These are phyloP conservation scores for Siderastrea radians DNA, from an alignment of 92 coral and sea anemone genomes.

Conservation along the genomic window DNA sequence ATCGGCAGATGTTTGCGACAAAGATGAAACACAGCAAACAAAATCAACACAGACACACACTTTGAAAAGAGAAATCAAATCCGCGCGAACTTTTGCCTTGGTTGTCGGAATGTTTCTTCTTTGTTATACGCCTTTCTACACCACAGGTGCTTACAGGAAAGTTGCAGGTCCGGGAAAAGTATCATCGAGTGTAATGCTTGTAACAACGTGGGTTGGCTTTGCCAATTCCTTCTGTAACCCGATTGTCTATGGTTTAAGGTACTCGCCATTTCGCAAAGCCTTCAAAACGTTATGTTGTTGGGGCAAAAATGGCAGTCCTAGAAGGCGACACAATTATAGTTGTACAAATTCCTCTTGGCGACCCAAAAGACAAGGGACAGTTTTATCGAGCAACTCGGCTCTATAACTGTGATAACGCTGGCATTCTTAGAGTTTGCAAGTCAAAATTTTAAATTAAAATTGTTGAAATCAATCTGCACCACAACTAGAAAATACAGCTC, in stretches of 20 bases:
- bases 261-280: slow-evolving; percentile 86
- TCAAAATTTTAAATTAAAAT: too few relatives aligned
- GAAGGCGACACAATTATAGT: neutral
- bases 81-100: slow-evolving; percentile 86
- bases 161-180: slow-evolving; percentile 72
- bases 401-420: neutral
- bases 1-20: slow-evolving; percentile 17
- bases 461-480: too few relatives aligned
- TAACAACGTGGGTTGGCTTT: slow-evolving; percentile 90
- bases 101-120: slow-evolving; percentile 86
- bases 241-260: slow-evolving; percentile 82
- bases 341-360: neutral
- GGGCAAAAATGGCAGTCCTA: too few relatives aligned
- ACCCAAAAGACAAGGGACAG: slow-evolving; percentile 3
- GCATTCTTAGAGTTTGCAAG: too few relatives aligned
- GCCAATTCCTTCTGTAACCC: slow-evolving; percentile 93
- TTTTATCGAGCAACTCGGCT: neutral
- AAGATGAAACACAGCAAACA: neutral
- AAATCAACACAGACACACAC: slow-evolving; percentile 19
- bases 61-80: slow-evolving; percentile 82
- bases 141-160: slow-evolving; percentile 83
- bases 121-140: slow-evolving; percentile 89
- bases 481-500: too few relatives aligned
- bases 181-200: slow-evolving; percentile 46
- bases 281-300: slow-evolving; percentile 67